phyloP scores from a whole-genome alignment of 2,888 invertebrate species.

The Diplolepis rosae region DNA sequence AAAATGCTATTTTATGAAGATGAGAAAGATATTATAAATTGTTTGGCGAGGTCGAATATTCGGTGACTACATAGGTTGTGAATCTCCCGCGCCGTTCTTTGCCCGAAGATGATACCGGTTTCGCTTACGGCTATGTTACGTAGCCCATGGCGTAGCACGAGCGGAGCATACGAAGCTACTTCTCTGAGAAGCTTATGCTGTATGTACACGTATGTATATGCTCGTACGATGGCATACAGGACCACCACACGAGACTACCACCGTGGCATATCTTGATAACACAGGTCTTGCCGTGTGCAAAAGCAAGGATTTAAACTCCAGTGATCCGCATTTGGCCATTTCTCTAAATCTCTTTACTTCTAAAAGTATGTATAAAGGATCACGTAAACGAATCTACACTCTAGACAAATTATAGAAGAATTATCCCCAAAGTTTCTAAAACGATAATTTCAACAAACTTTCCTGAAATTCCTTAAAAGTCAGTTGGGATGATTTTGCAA shows the following conservation, averaged over 20 bases:
- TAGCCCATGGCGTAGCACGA: constrained; percentile 56
- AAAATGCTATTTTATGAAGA: background rate
- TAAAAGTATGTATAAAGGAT: too few relatives aligned
- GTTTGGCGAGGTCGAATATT: constrained; percentile 36
- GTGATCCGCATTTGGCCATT: constrained; percentile 57
- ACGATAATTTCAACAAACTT: too few relatives aligned
- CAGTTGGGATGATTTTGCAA: too few relatives aligned
- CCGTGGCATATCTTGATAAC: constrained; percentile 60
- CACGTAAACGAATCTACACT: too few relatives aligned
- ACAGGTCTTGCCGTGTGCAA: constrained; percentile 47
- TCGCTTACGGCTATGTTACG: constrained; percentile 57
- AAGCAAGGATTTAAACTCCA: constrained; percentile 51
- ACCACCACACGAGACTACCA: constrained; percentile 59
- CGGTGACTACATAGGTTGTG: constrained; percentile 31
- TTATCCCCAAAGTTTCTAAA: too few relatives aligned
- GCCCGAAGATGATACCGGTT: constrained; percentile 57
- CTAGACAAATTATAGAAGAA: too few relatives aligned
- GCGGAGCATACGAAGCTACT: constrained; percentile 58
- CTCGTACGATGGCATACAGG: constrained; percentile 47
- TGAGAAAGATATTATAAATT: constrained; percentile 32
- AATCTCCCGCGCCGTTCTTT: constrained; percentile 32
- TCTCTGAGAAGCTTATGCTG: constrained; percentile 49
- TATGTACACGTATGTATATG: too few relatives aligned
- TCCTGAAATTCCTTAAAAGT: too few relatives aligned
- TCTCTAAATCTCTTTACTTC: too few relatives aligned